Percentiles rank a stretch among this genome's conserved stretches.
These are phyloP conservation scores for Orthosia gothica DNA, from an alignment of 2,888 invertebrate species.

Conservation along the genomic window DNA sequence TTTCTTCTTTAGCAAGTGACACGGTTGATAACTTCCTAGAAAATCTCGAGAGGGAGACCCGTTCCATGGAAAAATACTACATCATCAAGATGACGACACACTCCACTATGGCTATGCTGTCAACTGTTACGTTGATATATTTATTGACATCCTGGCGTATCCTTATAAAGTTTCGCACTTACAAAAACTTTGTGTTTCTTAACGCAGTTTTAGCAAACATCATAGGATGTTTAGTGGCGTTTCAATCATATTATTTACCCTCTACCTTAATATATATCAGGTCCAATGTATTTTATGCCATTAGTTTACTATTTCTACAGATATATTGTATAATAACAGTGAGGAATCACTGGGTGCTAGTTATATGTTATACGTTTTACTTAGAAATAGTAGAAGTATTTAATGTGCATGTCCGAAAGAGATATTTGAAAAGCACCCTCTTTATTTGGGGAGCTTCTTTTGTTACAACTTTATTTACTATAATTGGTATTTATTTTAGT, in stretches of 20 bases:
- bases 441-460: slow-evolving; percentile 15
- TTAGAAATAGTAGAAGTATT: slow-evolving; percentile 25
- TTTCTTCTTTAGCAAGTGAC: slow-evolving; percentile 1
- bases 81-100: background rate
- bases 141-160: slow-evolving; percentile 6
- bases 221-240: background rate
- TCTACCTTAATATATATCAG: background rate
- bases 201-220: slow-evolving; percentile 10
- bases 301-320: background rate
- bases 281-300: background rate
- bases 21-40: background rate
- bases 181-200: slow-evolving; percentile 12
- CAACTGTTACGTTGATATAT: background rate
- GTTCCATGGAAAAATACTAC: background rate
- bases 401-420: background rate
- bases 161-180: background rate
- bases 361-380: slow-evolving; percentile 10
- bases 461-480: background rate
- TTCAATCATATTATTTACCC: background rate
- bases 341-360: background rate
- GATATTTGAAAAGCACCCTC: slow-evolving; percentile 8
- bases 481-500: background rate
- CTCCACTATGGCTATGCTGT: background rate
- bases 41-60: background rate
- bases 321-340: background rate